A percentile compares a stretch with the other conserved stretches of the same genome.
Conservation (phyloP, 2,113 vertebrate genomes). For the Cacatua alba region DNA sequence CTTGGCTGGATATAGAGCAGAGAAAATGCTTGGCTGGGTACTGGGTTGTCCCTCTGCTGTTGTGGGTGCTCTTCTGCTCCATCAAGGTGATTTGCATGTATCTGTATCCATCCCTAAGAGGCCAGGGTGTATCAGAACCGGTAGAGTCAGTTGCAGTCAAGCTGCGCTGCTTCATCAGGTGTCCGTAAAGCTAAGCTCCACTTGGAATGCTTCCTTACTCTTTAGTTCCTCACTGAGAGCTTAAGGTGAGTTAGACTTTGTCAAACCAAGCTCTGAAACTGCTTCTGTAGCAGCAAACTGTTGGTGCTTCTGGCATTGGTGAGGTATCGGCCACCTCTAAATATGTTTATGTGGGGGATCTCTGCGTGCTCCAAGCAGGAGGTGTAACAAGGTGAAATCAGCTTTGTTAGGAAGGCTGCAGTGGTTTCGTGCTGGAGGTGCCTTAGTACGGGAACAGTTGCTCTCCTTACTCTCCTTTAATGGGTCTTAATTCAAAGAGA, state of each 20-base stretch:
- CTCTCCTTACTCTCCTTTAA: neutral
- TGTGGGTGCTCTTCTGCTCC: fast-evolving
- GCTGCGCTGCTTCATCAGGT: neutral
- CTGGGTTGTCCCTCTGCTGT: fast-evolving
- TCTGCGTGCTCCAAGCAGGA: fast-evolving
- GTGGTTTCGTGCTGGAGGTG: neutral
- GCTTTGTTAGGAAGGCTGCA: neutral
- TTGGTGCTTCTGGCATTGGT: fast-evolving
- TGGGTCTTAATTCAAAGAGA: neutral
- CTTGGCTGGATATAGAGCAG: no score
- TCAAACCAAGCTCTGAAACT: neutral
- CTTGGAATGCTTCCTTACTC: neutral
- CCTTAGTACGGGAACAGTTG: fast-evolving
- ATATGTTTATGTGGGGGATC: fast-evolving
- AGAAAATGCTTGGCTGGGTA: neutral
- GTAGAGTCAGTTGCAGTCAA: fast-evolving
- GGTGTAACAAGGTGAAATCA: neutral
- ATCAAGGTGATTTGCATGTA: fast-evolving
- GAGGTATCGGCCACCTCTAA: neutral
- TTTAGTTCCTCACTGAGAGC: neutral
- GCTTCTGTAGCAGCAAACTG: neutral
- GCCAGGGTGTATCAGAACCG: fast-evolving
- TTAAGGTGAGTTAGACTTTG: fast-evolving
- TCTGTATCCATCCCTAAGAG: neutral
- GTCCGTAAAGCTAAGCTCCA: fast-evolving